Evolutionary conservation across 2,797 vertebrate species (phyloP).

Genomic region (Vipera latastei): DNA sequence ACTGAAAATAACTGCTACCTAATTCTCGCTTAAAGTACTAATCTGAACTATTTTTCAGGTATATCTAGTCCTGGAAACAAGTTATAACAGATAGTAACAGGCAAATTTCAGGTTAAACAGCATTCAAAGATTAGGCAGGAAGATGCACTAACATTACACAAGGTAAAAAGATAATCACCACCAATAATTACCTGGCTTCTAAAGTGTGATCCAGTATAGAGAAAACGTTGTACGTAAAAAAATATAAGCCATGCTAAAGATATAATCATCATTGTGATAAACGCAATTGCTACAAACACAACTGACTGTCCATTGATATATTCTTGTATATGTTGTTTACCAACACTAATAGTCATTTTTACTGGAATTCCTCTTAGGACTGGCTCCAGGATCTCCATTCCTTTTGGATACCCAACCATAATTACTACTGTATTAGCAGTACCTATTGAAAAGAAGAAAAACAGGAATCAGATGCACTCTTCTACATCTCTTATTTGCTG

Average conservation of each 20-base stretch:
- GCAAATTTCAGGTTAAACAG: slow-evolving; percentile 7
- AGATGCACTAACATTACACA: neutral
- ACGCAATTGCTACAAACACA: slow-evolving; percentile 78
- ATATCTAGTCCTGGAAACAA: slow-evolving; percentile 45
- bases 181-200: slow-evolving; percentile 74
- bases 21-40: neutral
- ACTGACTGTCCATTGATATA: slow-evolving; percentile 76
- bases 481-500: neutral
- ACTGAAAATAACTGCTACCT: neutral
- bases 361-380: slow-evolving; percentile 75
- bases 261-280: slow-evolving; percentile 82
- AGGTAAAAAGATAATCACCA: slow-evolving; percentile 1
- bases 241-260: slow-evolving; percentile 79
- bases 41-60: neutral
- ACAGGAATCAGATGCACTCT: neutral
- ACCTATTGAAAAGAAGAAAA: slow-evolving; percentile 60
- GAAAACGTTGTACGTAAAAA: slow-evolving; percentile 80
- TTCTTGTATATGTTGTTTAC: slow-evolving; percentile 73
- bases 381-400: slow-evolving; percentile 75
- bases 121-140: slow-evolving; percentile 1
- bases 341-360: slow-evolving; percentile 71
- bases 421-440: slow-evolving; percentile 77
- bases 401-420: slow-evolving; percentile 79
- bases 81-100: neutral
- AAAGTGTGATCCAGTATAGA: slow-evolving; percentile 75